Evolutionary conservation across 2,113 vertebrate genomes (phyloP), one percentile per base, ranked within the genome.

Genomic region (Paramormyrops kingsleyae): DNA sequence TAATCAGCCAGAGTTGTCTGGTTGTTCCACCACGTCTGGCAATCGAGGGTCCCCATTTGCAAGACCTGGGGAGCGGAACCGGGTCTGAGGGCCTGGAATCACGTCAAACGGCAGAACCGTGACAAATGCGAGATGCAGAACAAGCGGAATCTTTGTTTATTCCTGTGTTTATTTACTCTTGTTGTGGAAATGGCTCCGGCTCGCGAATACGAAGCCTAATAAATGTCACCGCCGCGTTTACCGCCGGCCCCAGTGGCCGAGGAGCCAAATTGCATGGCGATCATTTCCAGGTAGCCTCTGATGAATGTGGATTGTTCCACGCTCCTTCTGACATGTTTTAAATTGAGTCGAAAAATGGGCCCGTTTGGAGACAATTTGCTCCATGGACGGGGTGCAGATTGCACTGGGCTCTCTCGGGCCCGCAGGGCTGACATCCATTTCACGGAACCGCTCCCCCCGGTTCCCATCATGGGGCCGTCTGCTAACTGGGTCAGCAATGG

Each of bases 281-380:
- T 86, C 83, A 89, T 84, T n/a, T 89, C 24, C 56, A 87, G 66
- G 86, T 49, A 53, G 47, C 21, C 66, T 50, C 52, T 87, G 89
- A 62, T 86, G 53, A 87, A 90, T 90, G 83, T 49, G 83, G 53
- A 70, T 89, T 50, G 83, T 70, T 90, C 59, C 35, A n/a, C 62
- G 9, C 31, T 21, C 62, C 47, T 66, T 77, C 47, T 77, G 85
- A 49, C 89, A 56, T 46, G 27, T 49, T 53, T 87, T 90, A 74
- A 90, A 90, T 80, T 90, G 89, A 90, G 85, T 87, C 85, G 35
- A 42, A 90, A 90, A 87, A 90, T 90, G 62, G 27, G 44, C 46
- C 89, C 47, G 59, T 87, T 90, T 90, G 84, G 44, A 90, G 84
- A 90, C 85, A 77, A 90, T 90, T 90, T 87, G 87, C 66, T 90